Base-by-base conservation (phyloP, 2,888 invertebrate genomes). In the Sinodicranocentrus sp. region DNA sequence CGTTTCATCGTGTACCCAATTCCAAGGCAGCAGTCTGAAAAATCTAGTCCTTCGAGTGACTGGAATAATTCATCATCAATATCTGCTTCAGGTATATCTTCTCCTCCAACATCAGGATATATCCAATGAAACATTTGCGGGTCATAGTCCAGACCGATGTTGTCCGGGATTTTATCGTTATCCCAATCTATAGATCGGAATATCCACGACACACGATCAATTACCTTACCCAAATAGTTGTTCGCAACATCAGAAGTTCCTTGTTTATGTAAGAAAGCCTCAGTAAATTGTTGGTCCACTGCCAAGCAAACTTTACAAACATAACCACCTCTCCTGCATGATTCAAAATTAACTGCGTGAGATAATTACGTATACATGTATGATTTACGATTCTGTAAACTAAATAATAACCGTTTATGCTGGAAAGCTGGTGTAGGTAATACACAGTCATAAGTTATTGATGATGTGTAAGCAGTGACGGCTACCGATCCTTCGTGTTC, bases 1-100 rank as follows among this genome's bases (percentile, higher is more conserved):
- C n/a, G n/a, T 67, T 87, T 86, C 88, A 88, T 88, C 2, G 88
- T 88, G 68, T 79, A 88, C 1, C 85, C 86, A 25, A 88, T 67
- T 15, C 86, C 88, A 1, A 88, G 83, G 73, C 88, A 88, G 71
- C 88, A 88, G 8, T 87, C 85, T 0, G 86, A 48, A 70, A 88
- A 88, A 43, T 88, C 87, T 17, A 82, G 67, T 15, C 26, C 33
- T 13, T 80, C 67, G 21, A 88, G 39, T 2, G 76, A 68, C 33
- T 84, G 75, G 43, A 87, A 88, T 2, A 87, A 54, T 10, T 79
- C 25, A 1, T 84, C 73, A 8, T 75, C 43, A 3, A 84, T 28
- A 10, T 21, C 39, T 10, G 33, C 3, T 33, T 6, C 33, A 15
- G 15, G 17, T 48, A 84, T 25, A 13, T 57, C 68, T 26, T 87